These are phyloP conservation scores for Pharmacophagus antenor DNA, from an alignment of 2,888 invertebrate genomes.

Conservation along the genomic window DNA sequence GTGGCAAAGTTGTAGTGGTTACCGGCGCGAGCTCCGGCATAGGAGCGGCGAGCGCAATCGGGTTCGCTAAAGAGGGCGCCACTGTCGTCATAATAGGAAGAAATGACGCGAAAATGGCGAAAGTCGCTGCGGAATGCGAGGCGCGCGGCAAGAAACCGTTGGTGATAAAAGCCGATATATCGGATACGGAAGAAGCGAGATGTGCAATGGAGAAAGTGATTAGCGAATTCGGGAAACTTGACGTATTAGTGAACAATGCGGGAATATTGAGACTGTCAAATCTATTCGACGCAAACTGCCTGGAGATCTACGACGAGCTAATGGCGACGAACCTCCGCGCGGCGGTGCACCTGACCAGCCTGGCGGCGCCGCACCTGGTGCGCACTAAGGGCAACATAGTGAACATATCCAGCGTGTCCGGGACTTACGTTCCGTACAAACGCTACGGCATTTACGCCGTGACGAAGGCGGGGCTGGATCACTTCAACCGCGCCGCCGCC, in stretches of 20 bases:
- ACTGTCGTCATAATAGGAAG: slow-evolving; percentile 46
- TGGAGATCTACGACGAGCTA: slow-evolving; percentile 38
- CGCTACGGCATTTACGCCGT: slow-evolving; percentile 31
- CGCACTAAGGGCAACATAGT: slow-evolving; percentile 43
- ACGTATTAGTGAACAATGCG: slow-evolving; percentile 48
- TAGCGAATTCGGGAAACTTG: slow-evolving; percentile 40
- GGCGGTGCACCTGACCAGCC: slow-evolving; percentile 37
- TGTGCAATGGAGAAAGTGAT: slow-evolving; percentile 39
- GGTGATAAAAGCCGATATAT: slow-evolving; percentile 40
- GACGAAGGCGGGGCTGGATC: slow-evolving; percentile 78
- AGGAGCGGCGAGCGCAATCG: slow-evolving; percentile 48
- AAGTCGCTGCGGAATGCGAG: slow-evolving; percentile 33
- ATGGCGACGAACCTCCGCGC: slow-evolving; percentile 41
- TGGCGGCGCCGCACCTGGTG: slow-evolving; percentile 40
- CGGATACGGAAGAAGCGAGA: slow-evolving; percentile 39
- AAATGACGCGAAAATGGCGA: slow-evolving; percentile 42
- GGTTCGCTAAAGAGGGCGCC: slow-evolving; percentile 49
- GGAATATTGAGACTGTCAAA: slow-evolving; percentile 34
- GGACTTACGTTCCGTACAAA: slow-evolving; percentile 14
- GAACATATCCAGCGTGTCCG: slow-evolving; percentile 38
- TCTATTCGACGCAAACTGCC: slow-evolving; percentile 33
- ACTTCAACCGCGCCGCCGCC: slow-evolving; percentile 85
- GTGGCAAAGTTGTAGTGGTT: slow-evolving; percentile 47
- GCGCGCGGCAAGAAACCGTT: slow-evolving; percentile 36
- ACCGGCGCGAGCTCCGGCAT: slow-evolving; percentile 57